Evolutionary conservation across 2,888 invertebrate genomes (phyloP), one percentile per base, ranked within the genome.

Genomic region (Cosmia trapezina): DNA sequence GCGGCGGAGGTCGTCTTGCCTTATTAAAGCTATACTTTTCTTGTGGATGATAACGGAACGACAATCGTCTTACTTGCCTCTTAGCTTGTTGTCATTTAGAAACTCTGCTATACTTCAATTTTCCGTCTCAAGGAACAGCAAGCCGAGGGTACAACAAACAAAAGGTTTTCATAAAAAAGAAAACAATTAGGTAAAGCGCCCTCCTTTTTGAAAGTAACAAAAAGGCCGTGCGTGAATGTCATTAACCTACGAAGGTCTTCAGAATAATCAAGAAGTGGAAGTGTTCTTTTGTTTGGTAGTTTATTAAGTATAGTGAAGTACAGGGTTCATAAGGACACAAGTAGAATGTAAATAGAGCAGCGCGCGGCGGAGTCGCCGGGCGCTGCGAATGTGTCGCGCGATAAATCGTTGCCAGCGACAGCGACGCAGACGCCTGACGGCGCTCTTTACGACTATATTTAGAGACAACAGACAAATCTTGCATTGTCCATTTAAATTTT

Each of bases 21-120:
- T 89, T 91, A 90, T 91, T 91, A 91, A 89, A 88, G 86, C 86
- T 84, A 83, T 86, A 88, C 89, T 88, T 88, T 90, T 89, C 85
- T 83, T 87, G 83, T 84, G 68, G 67, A 84, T 85, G 85, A 87
- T 89, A 88, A 83, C 84, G 80, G 84, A 84, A 86, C 77, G 83
- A 87, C 83, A 78, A 83, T 81, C 77, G 75, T 81, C 73, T 76
- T 77, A 72, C 74, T 77, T 69, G 74, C 80, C 76, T 79, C 81
- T 79, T 82, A 81, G 74, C 70, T 74, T 65, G 68, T 70, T 71
- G 59, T 83, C 82, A 75, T 73, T 81, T 72, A 71, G 62, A 79
- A 78, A 69, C 70, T 70, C 59, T 66, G 60, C 41, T 67, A 65
- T 67, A 78, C 71, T 76, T 77, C 69, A 79, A 78, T 79, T 81